A percentile compares a stretch with the other conserved stretches of the same genome.
Conservation (phyloP, 2,888 invertebrate species). For the Villa cingulata region DNA sequence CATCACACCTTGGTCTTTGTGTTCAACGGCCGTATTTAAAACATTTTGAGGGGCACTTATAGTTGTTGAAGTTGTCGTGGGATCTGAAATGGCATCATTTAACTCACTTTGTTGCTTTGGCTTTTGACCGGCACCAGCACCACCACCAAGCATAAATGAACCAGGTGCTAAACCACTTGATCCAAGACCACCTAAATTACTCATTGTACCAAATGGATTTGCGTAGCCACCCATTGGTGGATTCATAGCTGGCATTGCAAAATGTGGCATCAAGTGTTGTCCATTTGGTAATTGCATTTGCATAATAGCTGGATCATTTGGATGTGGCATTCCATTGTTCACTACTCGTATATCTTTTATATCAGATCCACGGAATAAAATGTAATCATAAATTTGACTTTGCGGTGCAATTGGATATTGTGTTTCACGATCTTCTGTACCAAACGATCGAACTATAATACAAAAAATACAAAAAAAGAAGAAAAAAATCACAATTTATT, state of each 20-base stretch:
- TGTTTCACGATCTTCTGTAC: conserved; percentile 95
- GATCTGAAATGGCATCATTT: conserved; percentile 22
- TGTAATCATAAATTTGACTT: conserved; percentile 97
- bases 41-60: conserved; percentile 11
- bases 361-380: conserved; percentile 93
- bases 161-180: conserved; percentile 38
- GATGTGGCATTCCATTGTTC: conserved; percentile 69
- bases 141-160: conserved; percentile 28
- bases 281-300: conserved; percentile 64
- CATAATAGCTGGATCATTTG: conserved; percentile 98
- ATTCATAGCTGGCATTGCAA: conserved; percentile 55
- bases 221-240: conserved; percentile 35
- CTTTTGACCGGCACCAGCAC: conserved; percentile 21
- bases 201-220: conserved; percentile 34
- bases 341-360: conserved; percentile 98
- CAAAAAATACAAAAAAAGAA: conserved; percentile 20
- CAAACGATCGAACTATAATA: conserved; percentile 86
- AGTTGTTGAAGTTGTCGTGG: conserved; percentile 15
- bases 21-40: conserved; percentile 32
- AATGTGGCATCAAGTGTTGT: conserved; percentile 52
- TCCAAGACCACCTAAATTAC: conserved; percentile 35
- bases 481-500: no score
- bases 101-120: conserved; percentile 55
- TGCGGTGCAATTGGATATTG: conserved; percentile 91
- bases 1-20: conserved; percentile 38